These are phyloP conservation scores for Carterocephalus palaemon DNA, from an alignment of 2,888 invertebrate genomes.

Conservation along the genomic window DNA sequence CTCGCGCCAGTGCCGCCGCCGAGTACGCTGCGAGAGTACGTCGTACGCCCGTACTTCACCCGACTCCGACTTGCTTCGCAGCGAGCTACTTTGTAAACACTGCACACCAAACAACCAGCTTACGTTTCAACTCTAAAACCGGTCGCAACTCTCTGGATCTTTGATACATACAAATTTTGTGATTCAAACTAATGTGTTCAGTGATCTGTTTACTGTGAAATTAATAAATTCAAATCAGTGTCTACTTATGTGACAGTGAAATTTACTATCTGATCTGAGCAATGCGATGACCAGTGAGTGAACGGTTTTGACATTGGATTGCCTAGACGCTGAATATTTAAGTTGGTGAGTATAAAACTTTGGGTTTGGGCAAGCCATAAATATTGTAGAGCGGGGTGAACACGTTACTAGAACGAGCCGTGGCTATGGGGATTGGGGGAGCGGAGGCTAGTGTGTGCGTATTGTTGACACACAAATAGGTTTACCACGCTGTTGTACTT, in stretches of 20 bases:
- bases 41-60: constrained; percentile 30
- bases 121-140: constrained; percentile 62
- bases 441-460: constrained; percentile 61
- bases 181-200: constrained; percentile 55
- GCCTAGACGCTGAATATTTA: constrained; percentile 45
- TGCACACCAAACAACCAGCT: constrained; percentile 38
- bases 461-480: constrained; percentile 61
- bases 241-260: constrained; percentile 41
- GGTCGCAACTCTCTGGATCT: constrained; percentile 60
- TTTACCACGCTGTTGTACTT: constrained; percentile 41
- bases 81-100: constrained; percentile 47
- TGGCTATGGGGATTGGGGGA: constrained; percentile 61
- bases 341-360: constrained; percentile 51
- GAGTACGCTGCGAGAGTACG: constrained; percentile 58
- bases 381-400: constrained; percentile 42
- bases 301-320: constrained; percentile 56
- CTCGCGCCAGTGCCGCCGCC: constrained; percentile 61
- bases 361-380: constrained; percentile 28
- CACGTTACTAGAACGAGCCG: constrained; percentile 50
- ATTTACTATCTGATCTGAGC: constrained; percentile 32
- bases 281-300: constrained; percentile 50
- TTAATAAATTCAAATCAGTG: constrained; percentile 47
- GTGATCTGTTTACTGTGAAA: constrained; percentile 47
- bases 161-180: constrained; percentile 47
- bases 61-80: constrained; percentile 20